Evolutionary conservation across 2,113 vertebrate genomes (phyloP).

Genomic region (Gadus macrocephalus): DNA sequence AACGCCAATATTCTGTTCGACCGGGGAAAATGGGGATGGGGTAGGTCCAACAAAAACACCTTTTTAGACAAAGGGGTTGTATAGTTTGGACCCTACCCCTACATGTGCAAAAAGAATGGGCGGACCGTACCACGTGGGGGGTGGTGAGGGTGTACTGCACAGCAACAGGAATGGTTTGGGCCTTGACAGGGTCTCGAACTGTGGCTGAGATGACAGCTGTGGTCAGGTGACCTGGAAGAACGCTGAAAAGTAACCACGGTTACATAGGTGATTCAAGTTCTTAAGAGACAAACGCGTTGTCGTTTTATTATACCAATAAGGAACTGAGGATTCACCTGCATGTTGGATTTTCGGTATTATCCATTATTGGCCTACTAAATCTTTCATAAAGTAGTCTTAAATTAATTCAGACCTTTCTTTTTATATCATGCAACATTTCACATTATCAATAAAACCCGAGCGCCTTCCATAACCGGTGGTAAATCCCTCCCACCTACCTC

Average conservation of each 20-base stretch:
- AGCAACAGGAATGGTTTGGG: constrained; percentile 61
- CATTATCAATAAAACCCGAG: too few species aligned
- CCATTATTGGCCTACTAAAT: too few species aligned
- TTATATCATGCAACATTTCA: too few species aligned
- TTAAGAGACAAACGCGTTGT: too few species aligned
- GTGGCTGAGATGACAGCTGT: constrained; percentile 74
- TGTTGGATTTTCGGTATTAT: too few species aligned
- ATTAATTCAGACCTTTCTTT: too few species aligned
- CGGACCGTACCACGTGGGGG: constrained; percentile 43
- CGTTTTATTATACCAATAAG: too few species aligned
- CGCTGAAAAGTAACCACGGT: constrained; percentile 33
- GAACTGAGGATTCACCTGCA: too few species aligned
- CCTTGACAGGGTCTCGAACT: constrained; percentile 55
- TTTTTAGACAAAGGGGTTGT: neutral
- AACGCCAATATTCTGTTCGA: neutral
- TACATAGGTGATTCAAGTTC: too few species aligned
- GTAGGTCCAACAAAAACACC: neutral
- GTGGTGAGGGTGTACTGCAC: constrained; percentile 71
- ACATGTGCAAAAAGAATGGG: constrained; percentile 3
- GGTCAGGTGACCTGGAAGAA: constrained; percentile 47
- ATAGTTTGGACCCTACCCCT: constrained; percentile 11
- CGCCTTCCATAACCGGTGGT: too few species aligned
- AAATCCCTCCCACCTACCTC: too few species aligned
- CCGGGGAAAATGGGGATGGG: neutral
- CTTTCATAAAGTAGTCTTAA: too few species aligned